Evolutionary conservation across 1,140 invertebrate species (phyloP).

Genomic region (Mylabris phalerata): DNA sequence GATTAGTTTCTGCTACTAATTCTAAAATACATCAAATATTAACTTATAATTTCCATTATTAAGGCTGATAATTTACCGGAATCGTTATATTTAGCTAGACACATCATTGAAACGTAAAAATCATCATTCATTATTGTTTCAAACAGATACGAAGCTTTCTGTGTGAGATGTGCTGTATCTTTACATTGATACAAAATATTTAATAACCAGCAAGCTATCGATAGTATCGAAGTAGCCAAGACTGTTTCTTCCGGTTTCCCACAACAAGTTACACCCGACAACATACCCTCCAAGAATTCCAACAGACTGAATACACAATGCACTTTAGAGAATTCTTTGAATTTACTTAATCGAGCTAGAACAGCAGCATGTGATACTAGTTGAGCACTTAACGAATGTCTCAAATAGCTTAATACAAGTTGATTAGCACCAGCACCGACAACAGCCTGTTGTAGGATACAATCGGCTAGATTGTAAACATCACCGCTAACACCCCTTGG

Average conservation of each 20-base stretch:
- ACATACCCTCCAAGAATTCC: conserved; percentile 76
- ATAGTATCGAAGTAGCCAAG: conserved; percentile 65
- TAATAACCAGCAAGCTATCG: conserved; percentile 74
- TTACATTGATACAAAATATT: conserved; percentile 59
- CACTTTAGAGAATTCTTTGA: conserved; percentile 79
- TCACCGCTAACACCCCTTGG: conserved; percentile 82
- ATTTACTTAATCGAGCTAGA: conserved; percentile 80
- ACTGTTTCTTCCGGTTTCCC: conserved; percentile 77
- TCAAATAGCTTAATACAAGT: conserved; percentile 83
- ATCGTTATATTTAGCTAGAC: conserved; percentile 58
- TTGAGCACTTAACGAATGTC: conserved; percentile 84
- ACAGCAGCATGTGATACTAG: conserved; percentile 86
- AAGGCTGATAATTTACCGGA: conserved; percentile 11
- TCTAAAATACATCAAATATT: conserved; percentile 20
- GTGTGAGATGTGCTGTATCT: conserved; percentile 53
- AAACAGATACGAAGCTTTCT: conserved; percentile 62
- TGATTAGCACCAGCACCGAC: conserved; percentile 87
- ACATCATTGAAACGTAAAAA: conserved; percentile 75
- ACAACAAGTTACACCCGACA: conserved; percentile 56
- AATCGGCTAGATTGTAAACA: conserved; percentile 86
- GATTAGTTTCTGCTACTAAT: conserved; percentile 56
- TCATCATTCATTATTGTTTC: conserved; percentile 65
- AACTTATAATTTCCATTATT: no score
- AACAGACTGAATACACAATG: conserved; percentile 80
- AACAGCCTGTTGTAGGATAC: conserved; percentile 86